Percentiles rank a stretch among this genome's conserved stretches.
Conservation (phyloP, 2,113 vertebrate genomes). For the Mustela lutreola region DNA sequence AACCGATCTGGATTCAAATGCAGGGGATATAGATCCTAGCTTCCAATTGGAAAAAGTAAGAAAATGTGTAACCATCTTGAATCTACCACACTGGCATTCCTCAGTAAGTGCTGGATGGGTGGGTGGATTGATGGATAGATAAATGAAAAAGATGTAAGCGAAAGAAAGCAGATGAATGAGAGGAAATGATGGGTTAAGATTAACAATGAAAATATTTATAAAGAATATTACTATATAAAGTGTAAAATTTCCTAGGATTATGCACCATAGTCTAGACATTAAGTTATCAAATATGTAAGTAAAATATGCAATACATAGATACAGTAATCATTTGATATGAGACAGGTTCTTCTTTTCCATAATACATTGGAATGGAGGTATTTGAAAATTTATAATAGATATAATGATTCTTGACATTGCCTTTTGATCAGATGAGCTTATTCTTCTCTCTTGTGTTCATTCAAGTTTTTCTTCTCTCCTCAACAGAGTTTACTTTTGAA, state of each 20-base stretch:
- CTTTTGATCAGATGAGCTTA: no score
- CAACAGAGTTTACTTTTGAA: no score
- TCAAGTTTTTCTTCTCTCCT: no score
- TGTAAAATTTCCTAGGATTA: neutral
- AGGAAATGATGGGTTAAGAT: neutral
- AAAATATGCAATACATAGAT: neutral
- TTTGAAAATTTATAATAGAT: no score
- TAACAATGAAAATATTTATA: conserved; percentile 20
- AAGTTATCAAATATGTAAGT: neutral
- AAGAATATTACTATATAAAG: neutral
- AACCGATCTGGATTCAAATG: neutral
- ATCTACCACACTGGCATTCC: neutral
- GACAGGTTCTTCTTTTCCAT: neutral
- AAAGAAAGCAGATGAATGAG: neutral
- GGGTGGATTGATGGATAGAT: neutral
- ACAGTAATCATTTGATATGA: neutral
- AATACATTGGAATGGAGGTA: no score
- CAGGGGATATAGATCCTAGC: neutral
- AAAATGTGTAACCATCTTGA: neutral
- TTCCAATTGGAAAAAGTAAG: neutral
- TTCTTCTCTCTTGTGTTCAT: no score
- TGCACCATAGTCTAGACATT: neutral
- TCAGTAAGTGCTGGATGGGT: neutral
- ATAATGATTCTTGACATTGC: no score
- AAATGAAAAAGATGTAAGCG: neutral